Conservation (phyloP, 2,797 vertebrate genomes). For the Gobio occitaniae region DNA sequence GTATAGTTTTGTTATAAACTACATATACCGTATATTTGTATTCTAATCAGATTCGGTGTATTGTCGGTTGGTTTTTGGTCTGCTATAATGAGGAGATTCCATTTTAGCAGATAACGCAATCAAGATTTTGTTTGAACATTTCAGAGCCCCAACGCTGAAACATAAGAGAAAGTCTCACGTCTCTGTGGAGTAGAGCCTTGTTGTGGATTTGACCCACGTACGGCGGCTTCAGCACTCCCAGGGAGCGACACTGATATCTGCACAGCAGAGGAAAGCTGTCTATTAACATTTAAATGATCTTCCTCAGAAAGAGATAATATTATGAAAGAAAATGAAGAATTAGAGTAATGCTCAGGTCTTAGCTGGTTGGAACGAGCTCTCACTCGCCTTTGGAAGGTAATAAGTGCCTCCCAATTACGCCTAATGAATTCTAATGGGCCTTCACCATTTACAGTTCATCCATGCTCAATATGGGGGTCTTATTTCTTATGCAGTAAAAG, state of each 20-base stretch:
- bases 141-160: neutral
- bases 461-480: constrained; percentile 57
- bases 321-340: constrained; percentile 74
- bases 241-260: constrained; percentile 36
- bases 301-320: constrained; percentile 66
- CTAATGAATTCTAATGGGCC: constrained; percentile 67
- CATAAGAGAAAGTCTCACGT: neutral
- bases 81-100: neutral
- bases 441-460: constrained; percentile 58
- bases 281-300: constrained; percentile 76
- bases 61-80: neutral
- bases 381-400: constrained; percentile 64
- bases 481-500: constrained; percentile 47
- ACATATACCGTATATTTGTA: neutral
- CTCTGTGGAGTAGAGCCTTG: constrained; percentile 24
- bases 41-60: neutral
- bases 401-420: constrained; percentile 63
- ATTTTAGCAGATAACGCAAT: neutral
- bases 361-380: constrained; percentile 60
- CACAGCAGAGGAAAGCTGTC: constrained; percentile 62
- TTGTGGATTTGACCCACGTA: constrained; percentile 57
- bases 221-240: constrained; percentile 27
- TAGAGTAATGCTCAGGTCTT: constrained; percentile 69
- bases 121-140: neutral
- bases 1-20: neutral